A percentile compares a stretch with the other conserved stretches of the same genome.
Evolutionary conservation across 1,140 invertebrate species (phyloP).

Genomic region (Magallana gigas): DNA sequence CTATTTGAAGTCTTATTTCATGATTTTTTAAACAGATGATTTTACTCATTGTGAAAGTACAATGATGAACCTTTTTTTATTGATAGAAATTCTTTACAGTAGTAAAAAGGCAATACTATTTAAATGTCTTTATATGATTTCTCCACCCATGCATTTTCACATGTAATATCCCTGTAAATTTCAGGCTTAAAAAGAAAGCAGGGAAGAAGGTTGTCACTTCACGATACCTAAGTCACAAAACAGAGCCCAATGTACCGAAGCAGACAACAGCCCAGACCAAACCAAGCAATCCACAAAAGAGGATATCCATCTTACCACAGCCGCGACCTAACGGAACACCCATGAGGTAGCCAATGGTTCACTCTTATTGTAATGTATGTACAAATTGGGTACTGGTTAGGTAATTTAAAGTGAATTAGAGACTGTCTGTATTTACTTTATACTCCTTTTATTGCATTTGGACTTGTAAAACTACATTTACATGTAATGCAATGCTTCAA

Average conservation of each 20-base stretch:
- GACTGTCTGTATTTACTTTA: not conserved
- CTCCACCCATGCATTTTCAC: no score
- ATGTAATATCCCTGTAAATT: not conserved
- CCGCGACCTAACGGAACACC: not conserved
- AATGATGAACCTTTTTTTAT: no score
- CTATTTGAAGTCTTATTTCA: no score
- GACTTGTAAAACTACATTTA: not conserved
- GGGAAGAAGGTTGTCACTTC: slow-evolving; percentile 8
- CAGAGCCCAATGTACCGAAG: not conserved
- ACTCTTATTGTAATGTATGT: not conserved
- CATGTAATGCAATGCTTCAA: no score
- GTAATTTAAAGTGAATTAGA: no score
- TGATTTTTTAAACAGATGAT: no score
- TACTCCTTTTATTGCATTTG: not conserved
- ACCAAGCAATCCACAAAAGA: not conserved
- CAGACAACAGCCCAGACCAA: not conserved
- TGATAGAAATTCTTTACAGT: no score
- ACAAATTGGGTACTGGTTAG: no score
- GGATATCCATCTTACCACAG: slow-evolving; percentile 15
- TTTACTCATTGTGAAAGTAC: no score
- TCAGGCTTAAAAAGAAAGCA: not conserved
- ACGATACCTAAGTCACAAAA: not conserved
- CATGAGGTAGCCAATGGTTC: not conserved
- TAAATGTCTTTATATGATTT: no score
- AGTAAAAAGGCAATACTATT: no score